Evolutionary conservation across 2,888 invertebrate species (phyloP).

Genomic region (Blastobasis lacticolella): DNA sequence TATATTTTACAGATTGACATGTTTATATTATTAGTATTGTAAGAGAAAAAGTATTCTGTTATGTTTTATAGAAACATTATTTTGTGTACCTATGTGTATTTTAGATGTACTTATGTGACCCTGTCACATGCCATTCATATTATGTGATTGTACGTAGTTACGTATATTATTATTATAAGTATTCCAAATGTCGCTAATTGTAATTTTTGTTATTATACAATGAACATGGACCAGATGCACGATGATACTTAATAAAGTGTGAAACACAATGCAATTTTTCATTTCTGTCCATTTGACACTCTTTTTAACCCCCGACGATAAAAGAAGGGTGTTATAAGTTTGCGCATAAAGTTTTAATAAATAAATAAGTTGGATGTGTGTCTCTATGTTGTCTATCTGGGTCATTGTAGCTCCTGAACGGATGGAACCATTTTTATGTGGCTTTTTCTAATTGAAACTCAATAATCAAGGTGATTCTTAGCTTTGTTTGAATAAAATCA

Average conservation of each 20-base stretch:
- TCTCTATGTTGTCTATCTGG: too few relatives aligned
- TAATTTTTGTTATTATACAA: conserved; percentile 15
- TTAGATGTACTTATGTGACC: conserved; percentile 14
- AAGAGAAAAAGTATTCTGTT: conserved; percentile 15
- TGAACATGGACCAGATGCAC: conserved; percentile 20
- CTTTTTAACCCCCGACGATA: too few relatives aligned
- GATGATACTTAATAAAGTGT: conserved; percentile 21
- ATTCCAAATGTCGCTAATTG: conserved; percentile 25
- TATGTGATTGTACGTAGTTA: conserved; percentile 8
- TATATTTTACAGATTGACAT: background rate
- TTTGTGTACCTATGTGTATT: conserved; percentile 27
- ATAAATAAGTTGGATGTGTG: too few relatives aligned
- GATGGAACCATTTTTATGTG: too few relatives aligned
- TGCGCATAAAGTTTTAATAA: too few relatives aligned
- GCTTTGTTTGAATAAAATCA: too few relatives aligned
- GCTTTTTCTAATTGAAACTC: too few relatives aligned
- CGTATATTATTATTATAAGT: conserved; percentile 23
- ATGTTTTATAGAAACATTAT: conserved; percentile 24
- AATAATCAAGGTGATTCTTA: too few relatives aligned
- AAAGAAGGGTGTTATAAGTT: too few relatives aligned
- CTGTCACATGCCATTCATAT: background rate
- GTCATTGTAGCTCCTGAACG: too few relatives aligned
- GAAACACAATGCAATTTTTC: background rate
- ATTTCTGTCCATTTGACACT: too few relatives aligned
- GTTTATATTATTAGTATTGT: too few relatives aligned